Conservation (phyloP, 2,888 invertebrate species). For the Zonitis immaculata region DNA sequence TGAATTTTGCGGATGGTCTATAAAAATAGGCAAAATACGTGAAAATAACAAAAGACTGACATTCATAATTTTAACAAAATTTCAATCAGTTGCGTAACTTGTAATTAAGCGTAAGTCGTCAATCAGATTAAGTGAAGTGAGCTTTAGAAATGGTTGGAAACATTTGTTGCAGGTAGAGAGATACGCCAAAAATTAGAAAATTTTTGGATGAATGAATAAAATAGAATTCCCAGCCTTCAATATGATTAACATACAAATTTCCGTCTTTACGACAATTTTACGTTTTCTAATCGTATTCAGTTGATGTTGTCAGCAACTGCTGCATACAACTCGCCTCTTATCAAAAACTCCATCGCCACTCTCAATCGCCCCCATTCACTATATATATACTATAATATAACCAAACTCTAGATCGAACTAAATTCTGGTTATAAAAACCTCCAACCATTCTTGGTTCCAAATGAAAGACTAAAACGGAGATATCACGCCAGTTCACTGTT, state of each 20-base stretch:
- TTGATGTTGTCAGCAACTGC: conserved; percentile 29
- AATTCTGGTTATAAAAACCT: conserved; percentile 36
- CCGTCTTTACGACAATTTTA: background rate
- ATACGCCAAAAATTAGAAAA: no score
- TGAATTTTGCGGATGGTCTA: conserved; percentile 3
- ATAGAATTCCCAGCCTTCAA: no score
- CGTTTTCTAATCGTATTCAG: conserved; percentile 18
- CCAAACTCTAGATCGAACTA: conserved; percentile 27
- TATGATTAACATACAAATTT: background rate
- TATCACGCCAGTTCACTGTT: conserved; percentile 31
- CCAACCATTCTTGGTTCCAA: conserved; percentile 16
- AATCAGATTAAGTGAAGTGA: no score
- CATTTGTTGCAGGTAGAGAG: no score
- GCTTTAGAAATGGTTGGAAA: no score
- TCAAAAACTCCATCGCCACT: conserved; percentile 26
- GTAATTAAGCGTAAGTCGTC: conserved; percentile 24
- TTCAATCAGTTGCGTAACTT: no score
- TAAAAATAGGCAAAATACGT: background rate
- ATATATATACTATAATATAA: background rate
- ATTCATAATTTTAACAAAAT: no score
- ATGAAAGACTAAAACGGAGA: conserved; percentile 22
- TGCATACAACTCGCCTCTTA: conserved; percentile 27
- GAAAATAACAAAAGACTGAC: no score
- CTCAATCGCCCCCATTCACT: conserved; percentile 22
- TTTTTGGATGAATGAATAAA: no score